Evolutionary conservation across 2,797 vertebrate genomes (phyloP).

Genomic region (Heterohyrax brucei): DNA sequence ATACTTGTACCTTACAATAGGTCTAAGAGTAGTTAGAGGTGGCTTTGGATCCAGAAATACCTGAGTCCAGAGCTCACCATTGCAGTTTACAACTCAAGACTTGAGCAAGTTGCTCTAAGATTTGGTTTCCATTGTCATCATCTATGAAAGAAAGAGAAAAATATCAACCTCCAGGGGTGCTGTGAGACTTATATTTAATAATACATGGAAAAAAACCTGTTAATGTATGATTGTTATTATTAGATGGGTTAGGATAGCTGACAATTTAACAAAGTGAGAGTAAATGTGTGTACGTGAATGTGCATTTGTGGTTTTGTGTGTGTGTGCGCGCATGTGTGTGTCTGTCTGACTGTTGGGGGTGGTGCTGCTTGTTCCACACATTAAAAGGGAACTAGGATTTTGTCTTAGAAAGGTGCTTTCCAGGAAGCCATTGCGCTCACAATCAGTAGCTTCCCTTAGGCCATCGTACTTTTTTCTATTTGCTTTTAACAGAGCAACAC

Average conservation of each 20-base stretch:
- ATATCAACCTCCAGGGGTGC: neutral
- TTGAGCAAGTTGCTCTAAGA: neutral
- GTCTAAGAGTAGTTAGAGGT: neutral
- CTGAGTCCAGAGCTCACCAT: neutral
- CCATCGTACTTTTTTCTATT: neutral
- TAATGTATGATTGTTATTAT: neutral
- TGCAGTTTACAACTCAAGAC: neutral
- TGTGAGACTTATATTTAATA: conserved; percentile 5
- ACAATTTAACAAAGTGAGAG: neutral
- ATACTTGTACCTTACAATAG: neutral
- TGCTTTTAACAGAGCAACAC: neutral
- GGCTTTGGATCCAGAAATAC: neutral
- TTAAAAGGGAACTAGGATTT: conserved; percentile 16
- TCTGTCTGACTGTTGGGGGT: neutral
- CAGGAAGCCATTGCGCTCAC: neutral
- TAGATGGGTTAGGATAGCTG: neutral
- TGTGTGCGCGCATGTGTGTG: neutral
- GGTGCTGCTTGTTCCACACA: neutral
- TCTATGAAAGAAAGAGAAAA: neutral
- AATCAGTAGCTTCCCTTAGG: neutral
- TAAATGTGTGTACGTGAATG: neutral
- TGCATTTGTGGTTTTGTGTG: neutral
- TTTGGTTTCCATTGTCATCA: neutral
- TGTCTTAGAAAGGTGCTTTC: neutral
- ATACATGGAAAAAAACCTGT: conserved; percentile 3